Percentiles rank a stretch among this genome's conserved stretches.
Evolutionary conservation across 2,888 invertebrate genomes (phyloP).

Genomic region (Ellobium chinense): DNA sequence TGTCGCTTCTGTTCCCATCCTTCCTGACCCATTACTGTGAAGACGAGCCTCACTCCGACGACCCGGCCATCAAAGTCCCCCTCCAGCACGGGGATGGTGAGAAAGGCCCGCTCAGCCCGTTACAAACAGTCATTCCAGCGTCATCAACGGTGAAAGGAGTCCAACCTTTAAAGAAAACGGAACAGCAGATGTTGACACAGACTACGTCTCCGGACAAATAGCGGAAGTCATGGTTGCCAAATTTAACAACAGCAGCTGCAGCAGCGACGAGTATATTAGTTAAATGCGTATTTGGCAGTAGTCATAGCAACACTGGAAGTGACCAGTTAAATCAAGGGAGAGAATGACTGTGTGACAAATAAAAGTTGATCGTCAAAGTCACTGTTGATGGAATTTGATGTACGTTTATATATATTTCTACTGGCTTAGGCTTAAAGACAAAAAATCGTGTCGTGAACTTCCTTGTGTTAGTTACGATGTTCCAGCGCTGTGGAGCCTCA

Average conservation of each 20-base stretch:
- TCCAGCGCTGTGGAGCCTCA: too few relatives aligned
- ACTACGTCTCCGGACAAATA: constrained; percentile 29
- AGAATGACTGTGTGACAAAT: too few relatives aligned
- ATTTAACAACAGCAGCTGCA: not conserved
- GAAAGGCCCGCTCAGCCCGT: constrained; percentile 65
- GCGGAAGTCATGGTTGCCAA: not conserved
- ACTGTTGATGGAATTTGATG: too few relatives aligned
- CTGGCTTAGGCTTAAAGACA: too few relatives aligned
- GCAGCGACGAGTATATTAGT: not conserved
- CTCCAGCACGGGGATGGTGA: constrained; percentile 54
- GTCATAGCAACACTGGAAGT: too few relatives aligned
- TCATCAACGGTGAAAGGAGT: constrained; percentile 75
- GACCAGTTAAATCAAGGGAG: too few relatives aligned
- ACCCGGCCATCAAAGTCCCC: constrained; percentile 66
- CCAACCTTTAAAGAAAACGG: constrained; percentile 74
- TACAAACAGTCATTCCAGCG: constrained; percentile 76
- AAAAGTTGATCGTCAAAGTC: too few relatives aligned
- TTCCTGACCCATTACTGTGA: constrained; percentile 79
- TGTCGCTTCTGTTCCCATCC: constrained; percentile 80
- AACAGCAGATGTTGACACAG: constrained; percentile 66
- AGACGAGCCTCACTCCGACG: constrained; percentile 70
- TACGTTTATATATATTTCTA: too few relatives aligned
- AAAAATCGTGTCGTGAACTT: too few relatives aligned
- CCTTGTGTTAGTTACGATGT: too few relatives aligned
- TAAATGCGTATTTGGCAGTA: too few relatives aligned